Conservation (phyloP, 2,888 invertebrate genomes). For the Diogma glabrata region DNA sequence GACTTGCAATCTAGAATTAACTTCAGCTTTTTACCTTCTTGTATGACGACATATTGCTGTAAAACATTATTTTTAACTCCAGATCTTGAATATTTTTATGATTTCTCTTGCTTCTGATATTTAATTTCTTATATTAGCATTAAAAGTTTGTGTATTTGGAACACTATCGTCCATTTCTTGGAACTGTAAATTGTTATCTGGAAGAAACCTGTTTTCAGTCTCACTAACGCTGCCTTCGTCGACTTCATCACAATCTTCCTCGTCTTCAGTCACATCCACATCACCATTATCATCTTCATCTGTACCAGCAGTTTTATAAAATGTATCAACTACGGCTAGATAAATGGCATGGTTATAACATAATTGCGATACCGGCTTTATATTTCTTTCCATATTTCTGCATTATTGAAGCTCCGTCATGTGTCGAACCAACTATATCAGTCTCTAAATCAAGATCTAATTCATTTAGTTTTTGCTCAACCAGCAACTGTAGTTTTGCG, state of each 20-base stretch:
- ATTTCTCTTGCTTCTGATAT: no score
- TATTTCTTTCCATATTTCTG: not conserved
- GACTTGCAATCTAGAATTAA: not conserved
- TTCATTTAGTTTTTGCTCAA: not conserved
- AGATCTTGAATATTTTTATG: no score
- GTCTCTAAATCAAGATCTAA: not conserved
- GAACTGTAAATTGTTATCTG: not conserved
- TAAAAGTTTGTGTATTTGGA: not conserved
- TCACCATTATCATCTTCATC: not conserved
- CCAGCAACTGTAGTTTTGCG: not conserved
- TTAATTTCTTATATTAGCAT: not conserved
- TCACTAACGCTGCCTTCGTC: conserved; percentile 3
- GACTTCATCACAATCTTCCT: not conserved
- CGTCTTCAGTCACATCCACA: conserved; percentile 1
- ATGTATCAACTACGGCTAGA: not conserved
- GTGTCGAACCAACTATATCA: not conserved
- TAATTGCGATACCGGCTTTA: conserved; percentile 1
- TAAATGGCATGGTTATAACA: conserved; percentile 2
- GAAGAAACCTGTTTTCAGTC: not conserved
- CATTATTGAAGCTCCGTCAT: not conserved
- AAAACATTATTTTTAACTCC: no score
- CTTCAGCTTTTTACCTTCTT: no score
- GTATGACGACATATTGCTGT: no score
- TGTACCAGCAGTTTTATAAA: not conserved
- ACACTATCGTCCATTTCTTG: not conserved